phyloP scores from a whole-genome alignment of 2,888 invertebrate genomes.

The Eurytoma californica region DNA sequence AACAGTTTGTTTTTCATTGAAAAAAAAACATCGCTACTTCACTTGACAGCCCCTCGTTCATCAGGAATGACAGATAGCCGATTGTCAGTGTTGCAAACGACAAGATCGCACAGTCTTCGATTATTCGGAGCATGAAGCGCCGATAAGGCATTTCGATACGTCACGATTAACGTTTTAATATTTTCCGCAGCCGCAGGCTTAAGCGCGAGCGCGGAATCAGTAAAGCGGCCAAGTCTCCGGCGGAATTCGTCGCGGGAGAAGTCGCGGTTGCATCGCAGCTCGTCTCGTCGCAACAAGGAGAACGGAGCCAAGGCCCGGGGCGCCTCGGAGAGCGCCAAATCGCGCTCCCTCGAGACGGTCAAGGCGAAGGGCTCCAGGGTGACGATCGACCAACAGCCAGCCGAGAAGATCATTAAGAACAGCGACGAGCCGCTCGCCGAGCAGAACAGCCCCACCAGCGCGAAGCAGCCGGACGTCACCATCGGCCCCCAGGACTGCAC shows the following conservation, averaged over 20 bases:
- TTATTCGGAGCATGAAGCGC: too few relatives aligned
- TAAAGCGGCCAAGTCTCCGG: constrained; percentile 73
- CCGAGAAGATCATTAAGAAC: constrained; percentile 67
- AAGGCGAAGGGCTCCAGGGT: constrained; percentile 66
- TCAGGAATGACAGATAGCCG: too few relatives aligned
- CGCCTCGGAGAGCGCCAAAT: constrained; percentile 64
- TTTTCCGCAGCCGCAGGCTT: constrained; percentile 64
- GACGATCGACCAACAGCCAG: constrained; percentile 62
- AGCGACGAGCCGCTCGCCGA: constrained; percentile 64
- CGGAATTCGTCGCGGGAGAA: constrained; percentile 76
- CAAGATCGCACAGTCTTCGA: too few relatives aligned
- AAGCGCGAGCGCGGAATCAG: constrained; percentile 73
- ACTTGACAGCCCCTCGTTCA: too few relatives aligned
- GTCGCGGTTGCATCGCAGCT: constrained; percentile 76
- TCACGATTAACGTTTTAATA: too few relatives aligned
- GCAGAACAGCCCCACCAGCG: constrained; percentile 31
- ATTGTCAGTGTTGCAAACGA: too few relatives aligned
- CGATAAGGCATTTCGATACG: too few relatives aligned
- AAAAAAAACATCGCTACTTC: too few relatives aligned
- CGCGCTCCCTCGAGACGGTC: constrained; percentile 68
- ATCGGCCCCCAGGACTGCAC: constrained; percentile 75
- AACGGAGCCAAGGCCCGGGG: constrained; percentile 73
- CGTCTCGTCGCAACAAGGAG: constrained; percentile 77
- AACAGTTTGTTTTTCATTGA: too few relatives aligned
- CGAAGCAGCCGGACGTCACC: constrained; percentile 38